Evolutionary conservation across 2,888 invertebrate genomes (phyloP), one percentile per base, ranked within the genome.

Genomic region (Lochmaea crataegi): DNA sequence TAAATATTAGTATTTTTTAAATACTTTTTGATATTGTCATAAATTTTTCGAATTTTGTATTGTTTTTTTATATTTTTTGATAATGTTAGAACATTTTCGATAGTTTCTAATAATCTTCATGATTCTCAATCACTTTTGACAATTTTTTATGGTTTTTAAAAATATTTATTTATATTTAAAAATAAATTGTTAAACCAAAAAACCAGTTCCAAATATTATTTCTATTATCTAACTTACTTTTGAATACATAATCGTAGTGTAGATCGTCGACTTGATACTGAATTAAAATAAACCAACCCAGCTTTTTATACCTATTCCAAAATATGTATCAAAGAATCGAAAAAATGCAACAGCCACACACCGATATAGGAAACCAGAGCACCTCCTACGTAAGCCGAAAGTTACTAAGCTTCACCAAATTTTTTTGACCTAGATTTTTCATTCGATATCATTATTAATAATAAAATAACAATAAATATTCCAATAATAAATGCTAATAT

Each of bases 191-290:
- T 32, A 5, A 32, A 32, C 26, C 3, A 32, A 32, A 32, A 32
- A 32, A 7, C 32, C 7, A 32, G 32, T 32, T 11, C 12, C 11
- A 45, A 45, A 12, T n/a, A 51, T n/a, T n/a, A 51, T 16, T 14
- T 7, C 0, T 14, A 10, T 48, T 14, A 51, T 51, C n/a, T n/a
- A 51, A 56, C 64, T 32, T 71, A 71, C 71, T 58, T 65, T 65
- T 32, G 65, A 71, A 48, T 57, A 71, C 69, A 69, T 69, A 64
- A 56, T 69, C 51, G 61, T 51, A 3, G 2, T 26, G 41, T 22
- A 12, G 41, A 67, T 42, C 14, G 56, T 14, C 41, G 18, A 41
- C 6, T n/a, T 14, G 1, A 67, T 14, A 67, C 66, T 67, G 42
- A 67, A n/a, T 57, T 14, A n/a, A 9, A 26, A 11, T 57, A n/a